phyloP scores from a whole-genome alignment of 2,797 vertebrate genomes.

The Acipenser transmontanus region DNA sequence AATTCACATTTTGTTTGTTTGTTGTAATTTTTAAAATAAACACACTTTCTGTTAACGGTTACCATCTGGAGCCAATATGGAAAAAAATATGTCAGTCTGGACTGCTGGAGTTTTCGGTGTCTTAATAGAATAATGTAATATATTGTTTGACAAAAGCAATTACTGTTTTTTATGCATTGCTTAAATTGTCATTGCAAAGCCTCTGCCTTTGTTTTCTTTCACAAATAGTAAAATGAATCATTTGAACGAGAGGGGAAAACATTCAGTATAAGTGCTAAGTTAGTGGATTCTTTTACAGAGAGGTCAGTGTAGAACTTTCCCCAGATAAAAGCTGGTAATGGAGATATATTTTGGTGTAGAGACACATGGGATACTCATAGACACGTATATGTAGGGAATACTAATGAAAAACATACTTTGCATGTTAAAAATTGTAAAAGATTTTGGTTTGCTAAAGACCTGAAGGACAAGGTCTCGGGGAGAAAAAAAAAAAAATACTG shows the following conservation, averaged over 20 bases:
- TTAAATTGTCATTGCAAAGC: not conserved
- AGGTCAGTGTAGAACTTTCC: constrained; percentile 10
- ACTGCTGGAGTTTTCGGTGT: not conserved
- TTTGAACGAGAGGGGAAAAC: not conserved
- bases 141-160: not conserved
- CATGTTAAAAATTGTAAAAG: constrained; percentile 18
- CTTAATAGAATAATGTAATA: not conserved
- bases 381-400: constrained; percentile 16
- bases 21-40: constrained; percentile 23
- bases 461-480: constrained; percentile 3
- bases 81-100: not conserved
- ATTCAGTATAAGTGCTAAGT: not conserved
- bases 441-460: constrained; percentile 16
- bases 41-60: constrained; percentile 8
- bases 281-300: constrained; percentile 8
- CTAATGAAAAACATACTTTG: constrained; percentile 25
- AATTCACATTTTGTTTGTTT: constrained; percentile 17
- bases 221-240: not conserved
- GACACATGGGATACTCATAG: constrained; percentile 17
- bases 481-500: not conserved
- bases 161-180: not conserved
- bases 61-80: constrained; percentile 26
- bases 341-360: constrained; percentile 12
- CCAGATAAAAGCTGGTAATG: constrained; percentile 5
- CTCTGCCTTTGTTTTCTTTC: not conserved